Evolutionary conservation across 2,113 vertebrate species (phyloP).

Genomic region (Recurvirostra avosetta): DNA sequence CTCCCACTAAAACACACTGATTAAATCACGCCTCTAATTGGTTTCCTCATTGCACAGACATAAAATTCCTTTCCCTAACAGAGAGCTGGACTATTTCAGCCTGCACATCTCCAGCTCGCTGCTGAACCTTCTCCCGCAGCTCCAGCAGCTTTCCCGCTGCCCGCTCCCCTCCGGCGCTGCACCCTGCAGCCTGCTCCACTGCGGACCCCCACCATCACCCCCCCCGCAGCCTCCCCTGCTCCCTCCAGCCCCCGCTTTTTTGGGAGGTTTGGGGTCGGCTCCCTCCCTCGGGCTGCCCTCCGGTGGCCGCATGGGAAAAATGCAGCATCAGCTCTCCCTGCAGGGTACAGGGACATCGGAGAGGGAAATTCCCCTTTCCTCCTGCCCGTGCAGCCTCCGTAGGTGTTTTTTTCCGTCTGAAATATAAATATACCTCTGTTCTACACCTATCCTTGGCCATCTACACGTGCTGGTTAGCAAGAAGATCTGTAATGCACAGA

Average conservation of each 20-base stretch:
- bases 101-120: neutral
- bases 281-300: conserved; percentile 73
- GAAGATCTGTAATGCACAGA: neutral
- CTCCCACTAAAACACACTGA: neutral
- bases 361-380: neutral
- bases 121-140: neutral
- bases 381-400: neutral
- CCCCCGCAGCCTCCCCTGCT: neutral
- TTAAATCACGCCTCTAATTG: conserved; percentile 43
- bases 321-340: neutral
- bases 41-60: neutral
- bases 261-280: neutral
- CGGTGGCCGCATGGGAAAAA: conserved; percentile 59
- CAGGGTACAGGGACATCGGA: neutral
- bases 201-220: neutral
- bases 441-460: neutral
- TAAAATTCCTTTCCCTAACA: neutral
- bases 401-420: neutral
- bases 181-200: neutral
- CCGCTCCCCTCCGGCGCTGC: neutral
- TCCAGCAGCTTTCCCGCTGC: neutral
- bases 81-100: neutral
- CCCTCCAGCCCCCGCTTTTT: neutral
- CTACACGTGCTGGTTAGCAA: too few species aligned
- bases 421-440: neutral